Percentiles rank a stretch among this genome's conserved stretches.
phyloP scores from a whole-genome alignment of 2,113 vertebrate species.

The Corythoichthys intestinalis region DNA sequence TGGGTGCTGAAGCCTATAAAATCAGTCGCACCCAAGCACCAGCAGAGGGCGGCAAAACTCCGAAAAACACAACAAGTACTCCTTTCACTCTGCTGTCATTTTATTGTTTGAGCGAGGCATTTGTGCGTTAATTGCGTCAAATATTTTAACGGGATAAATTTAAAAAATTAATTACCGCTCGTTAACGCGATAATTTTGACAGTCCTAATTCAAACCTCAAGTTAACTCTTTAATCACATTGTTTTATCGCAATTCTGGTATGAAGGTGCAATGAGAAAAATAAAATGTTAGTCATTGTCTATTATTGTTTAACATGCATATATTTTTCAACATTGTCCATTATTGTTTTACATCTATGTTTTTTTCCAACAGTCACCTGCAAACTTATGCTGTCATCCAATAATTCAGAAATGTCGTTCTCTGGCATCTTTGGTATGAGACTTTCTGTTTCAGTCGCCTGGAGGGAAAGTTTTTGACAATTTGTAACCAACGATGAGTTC shows the following conservation, averaged over 20 bases:
- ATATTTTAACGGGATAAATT: too few species aligned
- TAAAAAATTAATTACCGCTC: too few species aligned
- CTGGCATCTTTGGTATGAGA: slow-evolving; percentile 5
- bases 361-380: slow-evolving; percentile 31
- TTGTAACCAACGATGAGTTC: background rate
- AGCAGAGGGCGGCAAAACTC: too few species aligned
- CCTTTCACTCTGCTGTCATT: too few species aligned
- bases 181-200: too few species aligned
- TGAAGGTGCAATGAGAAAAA: background rate
- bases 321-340: too few species aligned
- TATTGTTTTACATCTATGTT: background rate
- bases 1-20: too few species aligned
- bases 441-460: slow-evolving; percentile 31
- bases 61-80: too few species aligned
- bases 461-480: background rate
- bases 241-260: too few species aligned
- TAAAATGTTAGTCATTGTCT: background rate
- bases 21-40: too few species aligned
- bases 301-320: background rate
- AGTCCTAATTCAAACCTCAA: background rate
- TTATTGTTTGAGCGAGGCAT: too few species aligned
- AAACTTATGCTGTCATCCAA: slow-evolving; percentile 44
- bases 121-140: too few species aligned
- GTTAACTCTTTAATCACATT: background rate
- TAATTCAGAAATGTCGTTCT: slow-evolving; percentile 31